phyloP scores from a whole-genome alignment of 2,888 invertebrate genomes.

The Drosophila sordidula region DNA sequence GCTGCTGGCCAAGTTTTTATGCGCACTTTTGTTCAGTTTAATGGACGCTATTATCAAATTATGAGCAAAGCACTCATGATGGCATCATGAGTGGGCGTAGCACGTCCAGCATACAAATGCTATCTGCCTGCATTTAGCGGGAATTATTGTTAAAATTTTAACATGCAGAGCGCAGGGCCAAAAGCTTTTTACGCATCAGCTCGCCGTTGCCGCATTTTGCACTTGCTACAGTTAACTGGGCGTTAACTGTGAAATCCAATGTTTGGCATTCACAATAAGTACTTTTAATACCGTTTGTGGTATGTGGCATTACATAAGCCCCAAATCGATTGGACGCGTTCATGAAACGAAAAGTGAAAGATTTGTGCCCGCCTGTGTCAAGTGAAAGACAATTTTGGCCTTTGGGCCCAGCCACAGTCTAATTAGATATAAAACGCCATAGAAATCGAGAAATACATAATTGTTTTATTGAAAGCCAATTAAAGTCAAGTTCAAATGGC shows the following conservation, averaged over 20 bases:
- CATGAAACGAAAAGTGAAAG: constrained; percentile 74
- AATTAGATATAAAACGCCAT: constrained; percentile 54
- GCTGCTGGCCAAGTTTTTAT: constrained; percentile 37
- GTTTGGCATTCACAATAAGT: constrained; percentile 54
- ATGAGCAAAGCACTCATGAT: constrained; percentile 60
- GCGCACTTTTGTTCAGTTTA: constrained; percentile 63
- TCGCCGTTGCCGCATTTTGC: constrained; percentile 44
- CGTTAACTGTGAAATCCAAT: constrained; percentile 44
- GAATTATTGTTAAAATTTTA: constrained; percentile 32
- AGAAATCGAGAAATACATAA: constrained; percentile 45
- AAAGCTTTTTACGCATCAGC: constrained; percentile 1
- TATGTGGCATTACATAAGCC: constrained; percentile 59
- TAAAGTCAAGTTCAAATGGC: constrained; percentile 78
- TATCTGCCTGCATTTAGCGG: constrained; percentile 33
- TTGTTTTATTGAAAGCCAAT: constrained; percentile 75
- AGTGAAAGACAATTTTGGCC: constrained; percentile 53
- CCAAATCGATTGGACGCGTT: constrained; percentile 66
- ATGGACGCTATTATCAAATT: constrained; percentile 74
- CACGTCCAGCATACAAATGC: constrained; percentile 53
- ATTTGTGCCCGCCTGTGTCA: constrained; percentile 34
- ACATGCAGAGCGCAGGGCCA: constrained; percentile 54
- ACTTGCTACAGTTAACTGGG: constrained; percentile 62
- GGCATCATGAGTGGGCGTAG: constrained; percentile 66
- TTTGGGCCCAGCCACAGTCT: constrained; percentile 31
- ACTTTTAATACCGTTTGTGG: constrained; percentile 21